phyloP scores from a whole-genome alignment of 2,113 vertebrate species.

The Epinephelus cyanopodus region DNA sequence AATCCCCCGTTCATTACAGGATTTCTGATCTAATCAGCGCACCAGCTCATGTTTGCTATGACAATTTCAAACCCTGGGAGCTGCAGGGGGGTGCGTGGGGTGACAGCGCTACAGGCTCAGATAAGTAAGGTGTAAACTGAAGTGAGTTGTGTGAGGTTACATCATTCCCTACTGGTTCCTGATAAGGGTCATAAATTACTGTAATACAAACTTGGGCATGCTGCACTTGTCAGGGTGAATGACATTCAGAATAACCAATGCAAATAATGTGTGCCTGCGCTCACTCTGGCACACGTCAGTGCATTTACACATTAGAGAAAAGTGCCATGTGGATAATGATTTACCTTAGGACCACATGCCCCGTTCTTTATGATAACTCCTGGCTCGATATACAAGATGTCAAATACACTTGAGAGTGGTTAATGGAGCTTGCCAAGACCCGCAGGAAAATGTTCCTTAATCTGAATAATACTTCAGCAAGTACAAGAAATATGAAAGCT shows the following conservation, averaged over 20 bases:
- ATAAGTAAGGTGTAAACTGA: conserved; percentile 35
- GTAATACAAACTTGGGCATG: neutral
- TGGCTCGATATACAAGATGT: conserved; percentile 34
- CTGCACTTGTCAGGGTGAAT: neutral
- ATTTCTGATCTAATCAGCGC: conserved; percentile 4
- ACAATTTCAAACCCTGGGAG: neutral
- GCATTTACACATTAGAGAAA: conserved; percentile 19
- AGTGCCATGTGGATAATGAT: neutral
- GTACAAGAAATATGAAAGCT: conserved; percentile 19
- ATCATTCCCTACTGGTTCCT: conserved; percentile 16
- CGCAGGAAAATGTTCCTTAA: neutral
- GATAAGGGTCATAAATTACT: conserved; percentile 21
- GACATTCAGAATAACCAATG: conserved; percentile 14
- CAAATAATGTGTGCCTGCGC: conserved; percentile 9
- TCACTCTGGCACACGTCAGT: neutral
- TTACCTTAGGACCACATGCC: neutral
- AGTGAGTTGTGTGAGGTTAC: conserved; percentile 8
- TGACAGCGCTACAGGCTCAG: neutral
- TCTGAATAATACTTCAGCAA: conserved; percentile 16
- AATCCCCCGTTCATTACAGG: neutral
- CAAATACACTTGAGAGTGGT: neutral
- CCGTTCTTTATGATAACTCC: neutral
- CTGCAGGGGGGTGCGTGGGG: conserved; percentile 4
- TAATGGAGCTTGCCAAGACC: conserved; percentile 14
- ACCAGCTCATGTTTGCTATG: neutral